A percentile compares a stretch with the other conserved stretches of the same genome.
Conservation (phyloP, 2,888 invertebrate genomes). For the Stenolophus ochropezus region DNA sequence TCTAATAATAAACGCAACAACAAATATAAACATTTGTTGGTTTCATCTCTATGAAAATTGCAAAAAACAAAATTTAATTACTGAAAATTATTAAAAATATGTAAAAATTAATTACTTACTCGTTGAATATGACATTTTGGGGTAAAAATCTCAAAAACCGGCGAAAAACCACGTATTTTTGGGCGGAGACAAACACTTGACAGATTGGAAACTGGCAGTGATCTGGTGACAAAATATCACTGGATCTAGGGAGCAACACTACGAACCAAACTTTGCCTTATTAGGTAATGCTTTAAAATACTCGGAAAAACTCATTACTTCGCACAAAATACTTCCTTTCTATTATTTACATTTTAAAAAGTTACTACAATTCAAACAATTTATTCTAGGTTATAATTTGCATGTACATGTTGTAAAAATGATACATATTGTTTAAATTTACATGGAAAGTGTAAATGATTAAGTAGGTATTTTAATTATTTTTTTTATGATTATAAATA, state of each 20-base stretch:
- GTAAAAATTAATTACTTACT: conserved; percentile 66
- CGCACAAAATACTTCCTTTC: neutral
- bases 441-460: neutral
- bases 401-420: neutral
- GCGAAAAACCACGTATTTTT: conserved; percentile 52
- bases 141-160: conserved; percentile 40
- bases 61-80: neutral
- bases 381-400: neutral
- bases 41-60: neutral
- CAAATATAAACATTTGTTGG: conserved; percentile 24
- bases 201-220: conserved; percentile 46
- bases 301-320: neutral
- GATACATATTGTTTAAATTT: neutral
- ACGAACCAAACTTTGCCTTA: conserved; percentile 44
- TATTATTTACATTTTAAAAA: neutral
- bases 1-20: neutral
- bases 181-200: conserved; percentile 55
- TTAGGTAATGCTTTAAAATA: conserved; percentile 27
- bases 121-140: conserved; percentile 69
- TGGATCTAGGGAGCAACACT: conserved; percentile 21
- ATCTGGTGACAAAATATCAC: conserved; percentile 37
- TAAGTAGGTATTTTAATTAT: too few relatives aligned
- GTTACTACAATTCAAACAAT: too few relatives aligned
- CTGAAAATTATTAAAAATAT: neutral
- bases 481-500: too few relatives aligned